phyloP scores from a whole-genome alignment of 1,140 invertebrate genomes.

The Ctenoplectra terminalis region DNA sequence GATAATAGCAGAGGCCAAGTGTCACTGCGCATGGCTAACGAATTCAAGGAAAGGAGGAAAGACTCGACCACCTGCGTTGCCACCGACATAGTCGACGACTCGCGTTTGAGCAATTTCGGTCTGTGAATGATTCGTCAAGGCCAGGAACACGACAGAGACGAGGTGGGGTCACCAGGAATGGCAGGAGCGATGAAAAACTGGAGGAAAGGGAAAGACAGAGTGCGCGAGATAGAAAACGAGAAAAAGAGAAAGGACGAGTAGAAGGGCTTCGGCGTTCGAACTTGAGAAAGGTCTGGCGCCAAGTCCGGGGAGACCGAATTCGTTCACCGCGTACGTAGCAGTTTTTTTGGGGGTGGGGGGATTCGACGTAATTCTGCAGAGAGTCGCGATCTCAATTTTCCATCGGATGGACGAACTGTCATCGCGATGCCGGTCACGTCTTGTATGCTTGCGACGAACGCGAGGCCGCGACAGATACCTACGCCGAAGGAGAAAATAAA shows the following conservation, averaged over 20 bases:
- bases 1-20: slow-evolving; percentile 39
- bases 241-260: slow-evolving; percentile 4
- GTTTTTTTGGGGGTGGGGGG: too few species aligned
- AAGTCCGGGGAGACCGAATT: slow-evolving; percentile 35
- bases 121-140: slow-evolving; percentile 66
- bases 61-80: slow-evolving; percentile 49
- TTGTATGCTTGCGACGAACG: slow-evolving; percentile 5
- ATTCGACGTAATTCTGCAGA: not conserved
- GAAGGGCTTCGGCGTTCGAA: slow-evolving; percentile 33
- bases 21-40: slow-evolving; percentile 51
- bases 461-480: not conserved
- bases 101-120: slow-evolving; percentile 32
- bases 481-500: slow-evolving; percentile 2
- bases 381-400: slow-evolving; percentile 50
- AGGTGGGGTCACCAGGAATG: slow-evolving; percentile 47
- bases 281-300: slow-evolving; percentile 53
- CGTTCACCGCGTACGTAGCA: slow-evolving; percentile 29
- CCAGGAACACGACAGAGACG: slow-evolving; percentile 10
- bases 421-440: slow-evolving; percentile 47
- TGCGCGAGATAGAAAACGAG: slow-evolving; percentile 37
- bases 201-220: slow-evolving; percentile 18
- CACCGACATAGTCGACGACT: slow-evolving; percentile 14
- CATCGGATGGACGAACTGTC: slow-evolving; percentile 32
- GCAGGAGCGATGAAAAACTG: slow-evolving; percentile 18
- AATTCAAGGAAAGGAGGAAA: slow-evolving; percentile 42